phyloP scores from a whole-genome alignment of 2,888 invertebrate genomes.

The Pardosa pseudoannulata region DNA sequence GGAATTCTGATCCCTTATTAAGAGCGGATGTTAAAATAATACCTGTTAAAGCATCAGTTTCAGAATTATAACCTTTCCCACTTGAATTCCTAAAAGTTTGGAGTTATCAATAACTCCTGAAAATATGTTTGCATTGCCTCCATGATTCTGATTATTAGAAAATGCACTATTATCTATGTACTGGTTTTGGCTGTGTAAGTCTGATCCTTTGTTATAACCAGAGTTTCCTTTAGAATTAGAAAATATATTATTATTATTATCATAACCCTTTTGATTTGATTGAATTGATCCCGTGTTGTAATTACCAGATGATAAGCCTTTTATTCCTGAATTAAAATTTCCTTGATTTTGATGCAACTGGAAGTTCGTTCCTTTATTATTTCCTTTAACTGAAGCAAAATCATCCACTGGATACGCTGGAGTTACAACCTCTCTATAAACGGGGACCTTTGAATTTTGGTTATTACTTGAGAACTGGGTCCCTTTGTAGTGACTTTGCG shows the following conservation, averaged over 20 bases:
- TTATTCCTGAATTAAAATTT: not conserved
- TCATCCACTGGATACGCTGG: not conserved
- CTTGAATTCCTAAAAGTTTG: not conserved
- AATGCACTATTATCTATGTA: no score
- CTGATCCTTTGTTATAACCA: not conserved
- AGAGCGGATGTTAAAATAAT: not conserved
- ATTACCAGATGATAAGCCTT: not conserved
- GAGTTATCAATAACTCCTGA: not conserved
- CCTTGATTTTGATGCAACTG: not conserved
- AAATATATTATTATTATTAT: not conserved
- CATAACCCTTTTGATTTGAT: not conserved
- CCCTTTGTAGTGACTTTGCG: conserved; percentile 1
- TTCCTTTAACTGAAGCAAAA: not conserved
- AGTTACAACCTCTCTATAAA: not conserved
- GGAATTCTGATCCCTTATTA: not conserved
- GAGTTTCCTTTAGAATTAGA: not conserved
- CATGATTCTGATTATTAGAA: no score
- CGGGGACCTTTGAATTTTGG: not conserved
- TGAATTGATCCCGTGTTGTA: not conserved
- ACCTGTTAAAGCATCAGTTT: not conserved
- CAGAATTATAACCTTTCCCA: not conserved
- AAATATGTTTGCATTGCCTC: no score
- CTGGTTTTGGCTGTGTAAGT: no score
- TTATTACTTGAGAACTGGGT: not conserved
- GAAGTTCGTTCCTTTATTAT: conserved; percentile 16